Percentiles rank a stretch among this genome's conserved stretches.
Conservation (phyloP, 2,888 invertebrate genomes). For the Torymus texanus region DNA sequence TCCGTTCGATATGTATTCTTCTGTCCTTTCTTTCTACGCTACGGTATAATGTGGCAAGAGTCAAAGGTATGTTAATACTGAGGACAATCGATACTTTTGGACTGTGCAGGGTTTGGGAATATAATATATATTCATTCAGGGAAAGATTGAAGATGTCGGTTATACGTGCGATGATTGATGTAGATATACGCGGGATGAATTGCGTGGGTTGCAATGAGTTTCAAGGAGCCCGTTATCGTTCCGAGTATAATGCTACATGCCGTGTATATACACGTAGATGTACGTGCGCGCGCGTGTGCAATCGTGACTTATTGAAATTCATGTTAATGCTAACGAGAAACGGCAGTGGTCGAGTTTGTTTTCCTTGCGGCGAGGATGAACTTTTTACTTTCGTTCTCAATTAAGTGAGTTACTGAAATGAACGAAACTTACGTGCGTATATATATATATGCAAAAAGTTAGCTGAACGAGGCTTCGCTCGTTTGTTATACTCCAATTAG, state of each 20-base stretch:
- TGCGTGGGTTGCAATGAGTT: too few species aligned
- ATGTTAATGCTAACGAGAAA: conserved; percentile 21
- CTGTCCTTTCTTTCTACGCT: too few species aligned
- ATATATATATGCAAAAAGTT: not conserved
- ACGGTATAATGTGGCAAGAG: not conserved
- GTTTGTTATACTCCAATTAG: too few species aligned
- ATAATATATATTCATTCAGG: conserved; percentile 13
- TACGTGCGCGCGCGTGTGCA: not conserved
- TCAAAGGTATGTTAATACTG: conserved; percentile 46
- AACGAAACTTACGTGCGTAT: not conserved
- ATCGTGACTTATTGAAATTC: conserved; percentile 45
- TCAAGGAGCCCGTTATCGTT: conserved; percentile 22
- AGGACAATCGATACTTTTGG: conserved; percentile 39
- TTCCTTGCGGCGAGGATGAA: too few species aligned
- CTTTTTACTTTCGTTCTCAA: conserved; percentile 7
- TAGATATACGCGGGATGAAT: not conserved
- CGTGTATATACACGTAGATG: too few species aligned
- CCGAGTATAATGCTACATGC: not conserved
- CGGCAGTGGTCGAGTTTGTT: conserved; percentile 3
- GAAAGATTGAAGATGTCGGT: conserved; percentile 43
- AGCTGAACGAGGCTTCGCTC: not conserved
- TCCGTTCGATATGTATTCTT: conserved; percentile 8
- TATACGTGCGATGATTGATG: conserved; percentile 25
- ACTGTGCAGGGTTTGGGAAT: not conserved
- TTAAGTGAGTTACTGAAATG: conserved; percentile 16